A percentile compares a stretch with the other conserved stretches of the same genome.
phyloP scores from a whole-genome alignment of 2,113 vertebrate genomes.

The Paramisgurnus dabryanus region DNA sequence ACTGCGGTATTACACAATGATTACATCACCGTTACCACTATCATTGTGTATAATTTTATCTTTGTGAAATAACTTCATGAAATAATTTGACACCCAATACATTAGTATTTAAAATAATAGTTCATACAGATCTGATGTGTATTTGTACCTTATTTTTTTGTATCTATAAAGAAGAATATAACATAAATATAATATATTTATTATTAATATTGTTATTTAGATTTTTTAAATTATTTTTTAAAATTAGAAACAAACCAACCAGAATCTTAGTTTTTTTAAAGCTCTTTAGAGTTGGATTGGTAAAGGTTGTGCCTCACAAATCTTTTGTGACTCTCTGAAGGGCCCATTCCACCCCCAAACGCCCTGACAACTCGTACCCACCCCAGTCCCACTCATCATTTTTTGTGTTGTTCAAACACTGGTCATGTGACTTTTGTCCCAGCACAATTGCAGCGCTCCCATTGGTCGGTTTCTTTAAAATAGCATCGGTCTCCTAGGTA shows the following conservation, averaged over 20 bases:
- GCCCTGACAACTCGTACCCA: neutral
- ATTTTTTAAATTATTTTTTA: no score
- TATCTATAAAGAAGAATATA: no score
- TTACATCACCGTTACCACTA: no score
- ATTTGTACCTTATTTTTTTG: neutral
- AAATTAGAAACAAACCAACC: neutral
- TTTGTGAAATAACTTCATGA: neutral
- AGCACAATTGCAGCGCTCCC: constrained; percentile 74
- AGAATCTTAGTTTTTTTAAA: neutral
- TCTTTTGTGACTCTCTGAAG: constrained; percentile 52
- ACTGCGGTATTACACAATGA: no score
- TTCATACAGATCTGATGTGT: neutral
- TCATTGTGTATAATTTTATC: neutral
- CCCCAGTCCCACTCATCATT: constrained; percentile 22
- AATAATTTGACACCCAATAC: neutral
- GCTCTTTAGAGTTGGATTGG: constrained; percentile 8
- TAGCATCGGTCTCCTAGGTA: constrained; percentile 78
- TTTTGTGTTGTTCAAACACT: constrained; percentile 59
- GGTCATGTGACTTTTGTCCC: constrained; percentile 78
- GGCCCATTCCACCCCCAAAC: constrained; percentile 33
- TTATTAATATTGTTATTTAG: no score
- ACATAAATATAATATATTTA: no score
- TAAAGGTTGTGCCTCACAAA: constrained; percentile 23
- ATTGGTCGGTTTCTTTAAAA: constrained; percentile 78
- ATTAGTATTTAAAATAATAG: neutral